Evolutionary conservation across 1,140 invertebrate species (phyloP).

Genomic region (Cheumatopsyche charites): DNA sequence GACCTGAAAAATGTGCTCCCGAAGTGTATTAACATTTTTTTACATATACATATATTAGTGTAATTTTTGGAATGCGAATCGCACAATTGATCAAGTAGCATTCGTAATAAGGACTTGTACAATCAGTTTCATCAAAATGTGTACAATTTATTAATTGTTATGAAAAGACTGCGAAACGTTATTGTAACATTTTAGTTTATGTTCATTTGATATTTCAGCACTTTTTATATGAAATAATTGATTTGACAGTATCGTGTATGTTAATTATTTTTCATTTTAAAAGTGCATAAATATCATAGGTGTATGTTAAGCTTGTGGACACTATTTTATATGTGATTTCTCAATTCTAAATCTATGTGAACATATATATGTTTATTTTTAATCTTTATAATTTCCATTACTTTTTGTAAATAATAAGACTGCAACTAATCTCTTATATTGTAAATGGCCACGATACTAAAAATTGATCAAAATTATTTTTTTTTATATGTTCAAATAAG

Average conservation of each 20-base stretch:
- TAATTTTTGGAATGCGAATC: not conserved
- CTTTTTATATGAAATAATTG: conserved; percentile 1
- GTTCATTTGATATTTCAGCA: conserved; percentile 20
- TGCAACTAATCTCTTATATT: too few species aligned
- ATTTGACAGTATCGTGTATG: not conserved
- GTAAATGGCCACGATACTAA: too few species aligned
- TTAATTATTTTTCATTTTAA: conserved; percentile 1
- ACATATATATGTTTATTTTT: too few species aligned
- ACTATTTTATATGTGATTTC: too few species aligned
- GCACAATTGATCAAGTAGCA: not conserved
- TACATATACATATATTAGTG: conserved; percentile 22
- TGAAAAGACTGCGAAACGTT: conserved; percentile 46
- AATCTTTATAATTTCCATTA: too few species aligned
- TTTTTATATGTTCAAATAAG: too few species aligned
- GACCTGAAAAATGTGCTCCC: not conserved
- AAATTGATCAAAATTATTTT: too few species aligned
- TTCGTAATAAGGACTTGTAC: conserved; percentile 18
- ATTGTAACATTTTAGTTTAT: conserved; percentile 22
- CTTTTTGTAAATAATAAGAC: too few species aligned
- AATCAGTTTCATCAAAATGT: conserved; percentile 40
- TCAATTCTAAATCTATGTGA: too few species aligned
- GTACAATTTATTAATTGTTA: conserved; percentile 45
- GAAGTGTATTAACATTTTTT: not conserved
- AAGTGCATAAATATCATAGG: not conserved
- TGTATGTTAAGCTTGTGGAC: too few species aligned